These are phyloP conservation scores for Pangasianodon hypophthalmus DNA, from an alignment of 2,113 vertebrate genomes.

Conservation along the genomic window DNA sequence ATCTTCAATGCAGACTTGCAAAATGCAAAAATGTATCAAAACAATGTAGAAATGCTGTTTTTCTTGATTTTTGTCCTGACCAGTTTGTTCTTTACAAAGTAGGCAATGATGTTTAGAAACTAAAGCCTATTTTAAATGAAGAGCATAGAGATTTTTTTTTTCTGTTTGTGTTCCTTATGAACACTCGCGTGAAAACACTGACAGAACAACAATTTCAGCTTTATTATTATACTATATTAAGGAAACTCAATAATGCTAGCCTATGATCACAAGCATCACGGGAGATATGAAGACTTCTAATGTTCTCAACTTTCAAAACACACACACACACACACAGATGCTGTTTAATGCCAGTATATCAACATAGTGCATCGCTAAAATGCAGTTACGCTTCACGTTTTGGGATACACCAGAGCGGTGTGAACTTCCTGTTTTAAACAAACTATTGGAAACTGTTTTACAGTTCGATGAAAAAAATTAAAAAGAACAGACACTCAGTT, in stretches of 20 bases:
- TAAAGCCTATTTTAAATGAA: neutral
- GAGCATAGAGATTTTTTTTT: neutral
- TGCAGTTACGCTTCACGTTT: neutral
- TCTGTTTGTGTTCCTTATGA: neutral
- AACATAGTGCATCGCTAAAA: neutral
- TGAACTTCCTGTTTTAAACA: neutral
- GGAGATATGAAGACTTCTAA: no score
- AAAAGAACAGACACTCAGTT: no score
- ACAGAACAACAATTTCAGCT: neutral
- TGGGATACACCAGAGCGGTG: neutral
- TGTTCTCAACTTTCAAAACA: no score
- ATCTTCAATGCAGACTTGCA: neutral
- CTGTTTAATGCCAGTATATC: neutral
- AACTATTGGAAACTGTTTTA: no score
- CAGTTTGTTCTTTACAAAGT: neutral
- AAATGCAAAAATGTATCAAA: no score
- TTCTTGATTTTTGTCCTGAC: no score
- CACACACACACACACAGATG: neutral
- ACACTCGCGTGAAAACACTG: neutral
- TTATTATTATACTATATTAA: neutral
- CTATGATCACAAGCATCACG: no score
- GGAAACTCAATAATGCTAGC: neutral
- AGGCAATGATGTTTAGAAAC: neutral
- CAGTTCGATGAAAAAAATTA: no score
- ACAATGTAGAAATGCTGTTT: no score